phyloP scores from a whole-genome alignment of 2,797 vertebrate species.

The Fratercula arctica region DNA sequence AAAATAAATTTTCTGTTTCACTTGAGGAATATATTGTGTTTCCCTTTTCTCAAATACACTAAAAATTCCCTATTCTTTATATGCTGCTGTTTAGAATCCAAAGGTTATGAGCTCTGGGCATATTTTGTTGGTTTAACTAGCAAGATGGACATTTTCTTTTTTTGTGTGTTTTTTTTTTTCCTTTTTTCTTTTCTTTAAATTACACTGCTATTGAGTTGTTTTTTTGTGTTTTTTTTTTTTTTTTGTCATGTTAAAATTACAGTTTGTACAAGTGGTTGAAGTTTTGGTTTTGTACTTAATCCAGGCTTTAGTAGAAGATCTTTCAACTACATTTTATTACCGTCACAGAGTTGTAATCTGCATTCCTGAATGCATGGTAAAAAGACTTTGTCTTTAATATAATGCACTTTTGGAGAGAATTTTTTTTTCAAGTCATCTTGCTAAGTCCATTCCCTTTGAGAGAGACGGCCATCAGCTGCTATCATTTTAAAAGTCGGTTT shows the following conservation, averaged over 20 bases:
- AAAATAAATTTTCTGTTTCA: background rate
- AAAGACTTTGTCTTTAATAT: background rate
- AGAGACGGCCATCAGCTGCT: background rate
- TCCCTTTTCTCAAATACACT: background rate
- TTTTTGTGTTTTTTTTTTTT: no score
- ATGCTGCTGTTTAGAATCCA: background rate
- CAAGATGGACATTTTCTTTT: background rate
- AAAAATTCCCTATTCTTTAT: background rate
- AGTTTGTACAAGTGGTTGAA: background rate
- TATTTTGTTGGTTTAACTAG: background rate
- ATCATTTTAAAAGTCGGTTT: background rate
- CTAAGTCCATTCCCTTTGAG: background rate
- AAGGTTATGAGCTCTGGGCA: background rate
- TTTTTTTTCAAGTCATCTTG: background rate
- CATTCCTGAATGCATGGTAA: background rate
- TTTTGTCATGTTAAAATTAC: background rate
- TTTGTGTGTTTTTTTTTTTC: background rate
- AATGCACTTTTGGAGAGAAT: background rate
- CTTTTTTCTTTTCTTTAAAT: no score
- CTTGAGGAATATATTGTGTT: background rate
- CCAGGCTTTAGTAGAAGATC: background rate
- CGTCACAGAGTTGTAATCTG: background rate
- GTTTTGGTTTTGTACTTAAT: background rate
- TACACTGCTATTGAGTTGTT: no score
- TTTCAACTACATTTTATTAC: background rate